These are phyloP conservation scores for Sebastes oblongus DNA, from an alignment of 2,797 vertebrate species.

Conservation along the genomic window DNA sequence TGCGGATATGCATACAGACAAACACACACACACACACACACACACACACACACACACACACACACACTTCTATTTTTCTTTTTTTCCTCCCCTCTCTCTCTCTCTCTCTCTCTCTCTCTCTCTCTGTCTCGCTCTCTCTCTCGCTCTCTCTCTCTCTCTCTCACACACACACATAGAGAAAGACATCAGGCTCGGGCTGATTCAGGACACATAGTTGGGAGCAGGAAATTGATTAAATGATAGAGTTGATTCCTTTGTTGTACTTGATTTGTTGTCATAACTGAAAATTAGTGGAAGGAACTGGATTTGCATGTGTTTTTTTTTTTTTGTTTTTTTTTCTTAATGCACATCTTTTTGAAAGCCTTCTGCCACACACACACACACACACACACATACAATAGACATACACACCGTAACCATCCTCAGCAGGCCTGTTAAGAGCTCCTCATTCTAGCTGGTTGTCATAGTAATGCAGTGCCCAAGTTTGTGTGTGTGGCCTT, in stretches of 20 bases:
- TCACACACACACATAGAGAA: slow-evolving; percentile 1
- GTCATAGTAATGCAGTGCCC: slow-evolving; percentile 58
- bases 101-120: not conserved
- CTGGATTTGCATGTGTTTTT: slow-evolving; percentile 61
- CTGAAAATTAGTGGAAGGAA: slow-evolving; percentile 58
- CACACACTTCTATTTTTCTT: not conserved
- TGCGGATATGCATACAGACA: slow-evolving; percentile 43
- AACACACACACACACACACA: slow-evolving; percentile 16
- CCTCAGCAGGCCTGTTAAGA: slow-evolving; percentile 25
- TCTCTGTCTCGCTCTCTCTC: not conserved
- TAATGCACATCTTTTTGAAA: slow-evolving; percentile 47
- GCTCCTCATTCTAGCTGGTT: slow-evolving; percentile 41
- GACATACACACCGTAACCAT: slow-evolving; percentile 8
- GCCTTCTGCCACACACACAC: slow-evolving; percentile 40
- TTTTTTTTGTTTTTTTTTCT: not conserved
- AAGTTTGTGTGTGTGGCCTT: slow-evolving; percentile 69
- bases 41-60: slow-evolving; percentile 13
- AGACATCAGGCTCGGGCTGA: slow-evolving; percentile 42
- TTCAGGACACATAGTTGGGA: slow-evolving; percentile 47
- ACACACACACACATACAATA: not conserved
- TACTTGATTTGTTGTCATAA: slow-evolving; percentile 66
- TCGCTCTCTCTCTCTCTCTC: not conserved
- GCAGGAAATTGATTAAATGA: slow-evolving; percentile 63
- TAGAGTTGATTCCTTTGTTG: slow-evolving; percentile 67
- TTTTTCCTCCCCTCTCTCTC: not conserved